Evolutionary conservation across 2,888 invertebrate species (phyloP).

Genomic region (Zaprionus obscuricornis): DNA sequence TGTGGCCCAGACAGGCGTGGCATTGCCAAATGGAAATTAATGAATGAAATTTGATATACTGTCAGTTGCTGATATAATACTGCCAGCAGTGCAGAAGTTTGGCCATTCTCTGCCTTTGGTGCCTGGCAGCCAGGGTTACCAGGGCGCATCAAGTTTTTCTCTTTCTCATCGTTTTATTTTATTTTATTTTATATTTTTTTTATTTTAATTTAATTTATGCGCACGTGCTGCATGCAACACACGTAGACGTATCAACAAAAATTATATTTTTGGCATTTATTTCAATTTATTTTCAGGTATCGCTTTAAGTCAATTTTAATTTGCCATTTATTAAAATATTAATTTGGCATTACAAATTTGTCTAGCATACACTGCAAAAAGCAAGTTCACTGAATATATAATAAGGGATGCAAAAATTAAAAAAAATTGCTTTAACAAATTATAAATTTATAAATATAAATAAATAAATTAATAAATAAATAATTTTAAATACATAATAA

Average conservation of each 20-base stretch:
- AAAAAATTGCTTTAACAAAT: too few species aligned
- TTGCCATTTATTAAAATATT: conserved; percentile 50
- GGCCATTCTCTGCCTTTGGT: too few species aligned
- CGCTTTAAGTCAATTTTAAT: conserved; percentile 53
- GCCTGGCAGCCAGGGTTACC: conserved; percentile 34
- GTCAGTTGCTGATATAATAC: conserved; percentile 49
- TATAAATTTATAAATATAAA: too few species aligned
- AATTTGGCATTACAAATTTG: conserved; percentile 8
- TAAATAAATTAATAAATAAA: too few species aligned
- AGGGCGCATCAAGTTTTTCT: conserved; percentile 20
- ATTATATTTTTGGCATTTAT: conserved; percentile 21
- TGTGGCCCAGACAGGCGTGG: conserved; percentile 63
- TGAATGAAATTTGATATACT: conserved; percentile 78
- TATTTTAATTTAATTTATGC: conserved; percentile 61
- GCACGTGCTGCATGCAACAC: conserved; percentile 32
- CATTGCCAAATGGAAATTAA: conserved; percentile 76
- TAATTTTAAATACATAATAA: too few species aligned
- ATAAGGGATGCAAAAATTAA: background rate
- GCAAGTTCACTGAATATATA: background rate
- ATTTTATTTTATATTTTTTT: too few species aligned
- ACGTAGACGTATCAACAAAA: conserved; percentile 21
- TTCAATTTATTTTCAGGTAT: conserved; percentile 21
- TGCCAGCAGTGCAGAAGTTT: too few species aligned
- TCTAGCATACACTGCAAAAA: background rate
- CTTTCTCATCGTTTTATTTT: too few species aligned